Base-by-base conservation (phyloP, 2,797 vertebrate genomes). In the Masticophis lateralis region DNA sequence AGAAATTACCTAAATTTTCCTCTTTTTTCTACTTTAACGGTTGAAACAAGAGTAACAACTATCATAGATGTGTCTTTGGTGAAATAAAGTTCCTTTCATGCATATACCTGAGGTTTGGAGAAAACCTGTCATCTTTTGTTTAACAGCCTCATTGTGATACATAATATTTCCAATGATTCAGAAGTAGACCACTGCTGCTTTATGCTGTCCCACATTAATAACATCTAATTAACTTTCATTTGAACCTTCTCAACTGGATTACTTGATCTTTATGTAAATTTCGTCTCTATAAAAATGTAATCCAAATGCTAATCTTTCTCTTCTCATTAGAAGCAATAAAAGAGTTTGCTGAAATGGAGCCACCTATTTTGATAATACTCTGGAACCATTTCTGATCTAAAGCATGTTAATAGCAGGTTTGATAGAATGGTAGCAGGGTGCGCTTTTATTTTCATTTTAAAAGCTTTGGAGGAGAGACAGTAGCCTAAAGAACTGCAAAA, bases 201-300 rank as follows among this genome's bases (percentile, higher is more conserved):
- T 96, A 96, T 93, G 94, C 95, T 93, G 93, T 95, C 96, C 86
- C 92, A 92, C 96, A 92, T 97, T 98, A 98, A 97, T 95, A 96
- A 95, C 51, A 92, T 91, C 96, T 97, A 93, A 96, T 97, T 97
- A 97, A 97, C 96, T 97, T 97, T 97, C 97, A 97, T 96, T 97
- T 95, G 93, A 89, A 92, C 94, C 90, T 91, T 92, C 96, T 97
- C 93, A 61, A 32, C 90, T 94, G 95, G 79, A 89, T 97, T 97
- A 96, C 96, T 96, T 97, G 95, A 93, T 95, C 93, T 97, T 94
- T 94, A 94, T 97, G 91, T 96, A 91, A 91, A 94, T 55, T 4
- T 86, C n/a, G 91, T 37, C 47, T 14, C 60, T 83, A 47, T 86
- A 91, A 89, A 92, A 94, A 87, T 0, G 74, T 7, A 12, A 25